These are phyloP conservation scores for Xestia c-nigrum DNA, from an alignment of 2,888 invertebrate genomes.

Conservation along the genomic window DNA sequence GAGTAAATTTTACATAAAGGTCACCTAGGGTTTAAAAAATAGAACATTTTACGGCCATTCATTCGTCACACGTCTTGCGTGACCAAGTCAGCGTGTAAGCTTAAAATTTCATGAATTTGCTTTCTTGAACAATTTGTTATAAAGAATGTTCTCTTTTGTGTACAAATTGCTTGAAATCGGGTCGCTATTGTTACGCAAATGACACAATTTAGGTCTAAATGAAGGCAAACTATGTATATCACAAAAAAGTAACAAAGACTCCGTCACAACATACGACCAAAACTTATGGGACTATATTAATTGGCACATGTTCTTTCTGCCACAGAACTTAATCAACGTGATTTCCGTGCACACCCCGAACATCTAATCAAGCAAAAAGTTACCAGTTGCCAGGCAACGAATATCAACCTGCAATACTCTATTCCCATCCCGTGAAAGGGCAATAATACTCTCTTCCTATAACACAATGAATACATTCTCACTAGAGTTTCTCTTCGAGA, in stretches of 20 bases:
- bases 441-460: constrained; percentile 21
- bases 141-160: constrained; percentile 21
- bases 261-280: neutral
- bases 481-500: too few species aligned
- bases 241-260: neutral
- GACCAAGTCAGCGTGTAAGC: constrained; percentile 24
- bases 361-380: constrained; percentile 38
- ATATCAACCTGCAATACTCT: constrained; percentile 23
- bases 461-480: constrained; percentile 76
- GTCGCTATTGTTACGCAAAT: constrained; percentile 45
- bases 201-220: constrained; percentile 12
- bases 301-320: constrained; percentile 36
- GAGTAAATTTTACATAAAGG: neutral
- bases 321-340: constrained; percentile 27
- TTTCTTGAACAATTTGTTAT: constrained; percentile 12
- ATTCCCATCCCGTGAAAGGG: neutral
- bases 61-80: constrained; percentile 30
- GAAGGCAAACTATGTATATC: neutral
- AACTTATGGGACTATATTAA: constrained; percentile 11
- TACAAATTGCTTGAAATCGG: constrained; percentile 48
- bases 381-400: constrained; percentile 66
- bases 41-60: neutral
- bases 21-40: neutral
- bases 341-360: constrained; percentile 39
- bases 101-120: constrained; percentile 26